Percentiles rank a stretch among this genome's conserved stretches.
Evolutionary conservation across 2,888 invertebrate genomes (phyloP).

Genomic region (Cheiracanthium punctorium): DNA sequence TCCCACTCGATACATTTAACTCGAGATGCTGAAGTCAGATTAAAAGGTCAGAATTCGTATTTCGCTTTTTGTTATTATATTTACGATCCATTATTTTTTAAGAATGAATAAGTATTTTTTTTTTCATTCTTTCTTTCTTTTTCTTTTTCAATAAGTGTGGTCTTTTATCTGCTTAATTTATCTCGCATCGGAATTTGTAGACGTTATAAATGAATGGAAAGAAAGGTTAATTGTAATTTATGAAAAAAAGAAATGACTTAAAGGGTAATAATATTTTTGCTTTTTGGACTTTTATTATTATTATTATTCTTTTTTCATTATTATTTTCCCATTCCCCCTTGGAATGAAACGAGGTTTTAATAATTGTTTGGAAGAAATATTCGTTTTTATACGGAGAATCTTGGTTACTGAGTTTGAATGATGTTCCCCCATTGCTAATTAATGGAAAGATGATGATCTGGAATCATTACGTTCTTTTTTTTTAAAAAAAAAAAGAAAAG

Average conservation of each 20-base stretch:
- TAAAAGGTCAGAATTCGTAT: constrained; percentile 69
- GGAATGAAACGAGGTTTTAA: constrained; percentile 46
- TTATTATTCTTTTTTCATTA: too few relatives aligned
- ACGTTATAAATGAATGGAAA: constrained; percentile 67
- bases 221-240: constrained; percentile 70
- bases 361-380: constrained; percentile 46
- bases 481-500: not conserved
- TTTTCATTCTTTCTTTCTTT: too few relatives aligned
- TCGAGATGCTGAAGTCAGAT: constrained; percentile 64
- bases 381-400: not conserved
- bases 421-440: constrained; percentile 2
- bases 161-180: constrained; percentile 68
- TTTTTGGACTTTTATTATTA: constrained; percentile 15
- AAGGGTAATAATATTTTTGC: constrained; percentile 62
- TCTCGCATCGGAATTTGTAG: constrained; percentile 67
- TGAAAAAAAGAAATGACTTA: constrained; percentile 58
- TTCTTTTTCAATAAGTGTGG: constrained; percentile 69
- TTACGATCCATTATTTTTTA: constrained; percentile 70
- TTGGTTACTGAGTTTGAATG: constrained; percentile 8
- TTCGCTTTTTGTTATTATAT: constrained; percentile 68
- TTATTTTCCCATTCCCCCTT: constrained; percentile 4
- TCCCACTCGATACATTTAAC: constrained; percentile 68
- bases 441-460: constrained; percentile 14
- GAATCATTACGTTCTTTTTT: constrained; percentile 5
- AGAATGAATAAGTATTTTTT: constrained; percentile 56